These are phyloP conservation scores for Drosophila melanica DNA, from an alignment of 1,140 invertebrate species.

Conservation along the genomic window DNA sequence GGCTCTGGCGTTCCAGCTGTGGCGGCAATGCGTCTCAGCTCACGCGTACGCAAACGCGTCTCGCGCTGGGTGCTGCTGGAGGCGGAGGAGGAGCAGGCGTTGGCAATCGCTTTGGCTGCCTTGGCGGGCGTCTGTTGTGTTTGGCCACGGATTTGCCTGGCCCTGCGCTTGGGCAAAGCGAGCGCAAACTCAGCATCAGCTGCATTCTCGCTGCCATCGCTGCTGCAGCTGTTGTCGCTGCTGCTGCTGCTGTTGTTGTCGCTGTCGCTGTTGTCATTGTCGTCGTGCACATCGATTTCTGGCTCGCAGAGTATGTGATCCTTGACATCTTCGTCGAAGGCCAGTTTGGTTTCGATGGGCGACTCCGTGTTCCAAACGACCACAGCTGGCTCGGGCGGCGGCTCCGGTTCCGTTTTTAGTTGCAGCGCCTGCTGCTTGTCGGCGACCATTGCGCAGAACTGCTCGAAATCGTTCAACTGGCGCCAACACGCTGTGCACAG, in stretches of 20 bases:
- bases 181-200: too few species aligned
- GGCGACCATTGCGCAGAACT: slow-evolving; percentile 62
- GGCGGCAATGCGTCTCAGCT: slow-evolving; percentile 42
- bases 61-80: slow-evolving; percentile 34
- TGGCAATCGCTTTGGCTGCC: not conserved
- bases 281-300: slow-evolving; percentile 58
- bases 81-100: not conserved
- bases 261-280: not conserved
- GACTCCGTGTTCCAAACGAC: slow-evolving; percentile 68
- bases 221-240: not conserved
- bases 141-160: slow-evolving; percentile 1
- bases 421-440: slow-evolving; percentile 59
- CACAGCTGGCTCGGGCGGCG: slow-evolving; percentile 59
- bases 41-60: slow-evolving; percentile 46
- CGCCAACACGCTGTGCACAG: slow-evolving; percentile 62
- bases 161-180: too few species aligned
- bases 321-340: slow-evolving; percentile 58
- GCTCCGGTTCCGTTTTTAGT: slow-evolving; percentile 58
- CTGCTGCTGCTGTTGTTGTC: not conserved
- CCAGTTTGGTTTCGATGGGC: slow-evolving; percentile 51
- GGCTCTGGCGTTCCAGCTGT: not conserved
- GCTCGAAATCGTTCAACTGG: slow-evolving; percentile 53
- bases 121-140: slow-evolving; percentile 4
- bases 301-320: slow-evolving; percentile 70
- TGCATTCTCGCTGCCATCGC: not conserved